These are phyloP conservation scores for Centroberyx gerrardi DNA, from an alignment of 2,797 vertebrate species.

Conservation along the genomic window DNA sequence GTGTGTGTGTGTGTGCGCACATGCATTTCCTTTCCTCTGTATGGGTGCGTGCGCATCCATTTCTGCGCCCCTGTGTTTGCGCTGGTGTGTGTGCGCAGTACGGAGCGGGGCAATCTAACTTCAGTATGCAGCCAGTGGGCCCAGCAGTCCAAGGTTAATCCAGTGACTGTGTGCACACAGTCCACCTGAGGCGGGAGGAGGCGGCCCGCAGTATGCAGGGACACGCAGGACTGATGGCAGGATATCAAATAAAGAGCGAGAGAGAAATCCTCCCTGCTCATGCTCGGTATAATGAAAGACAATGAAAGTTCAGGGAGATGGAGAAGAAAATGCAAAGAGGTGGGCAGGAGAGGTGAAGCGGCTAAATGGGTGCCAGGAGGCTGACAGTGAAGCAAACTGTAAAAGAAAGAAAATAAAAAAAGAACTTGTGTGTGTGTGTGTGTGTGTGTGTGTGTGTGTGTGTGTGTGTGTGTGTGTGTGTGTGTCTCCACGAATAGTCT, in stretches of 20 bases:
- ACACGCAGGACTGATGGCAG: conserved; percentile 22
- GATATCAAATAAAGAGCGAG: conserved; percentile 35
- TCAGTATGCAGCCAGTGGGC: conserved; percentile 47
- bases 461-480: not conserved
- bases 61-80: not conserved
- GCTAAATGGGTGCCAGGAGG: conserved; percentile 44
- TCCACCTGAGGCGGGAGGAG: conserved; percentile 43
- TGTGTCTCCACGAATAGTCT: conserved; percentile 27
- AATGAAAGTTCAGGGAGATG: conserved; percentile 33
- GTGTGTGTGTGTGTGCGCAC: conserved; percentile 26
- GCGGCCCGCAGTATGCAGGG: conserved; percentile 39
- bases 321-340: conserved; percentile 39
- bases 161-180: conserved; percentile 51
- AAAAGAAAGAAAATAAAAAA: conserved; percentile 4
- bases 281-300: conserved; percentile 33
- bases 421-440: not conserved
- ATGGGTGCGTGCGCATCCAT: not conserved
- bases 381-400: conserved; percentile 23
- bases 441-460: not conserved
- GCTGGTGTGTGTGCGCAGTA: conserved; percentile 2
- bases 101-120: conserved; percentile 34
- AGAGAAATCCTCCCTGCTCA: conserved; percentile 16
- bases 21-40: conserved; percentile 28
- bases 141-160: conserved; percentile 63
- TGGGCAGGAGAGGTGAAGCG: conserved; percentile 29